Base-by-base conservation (phyloP, 1,140 invertebrate species). In the Panagrolaimus sp. region DNA sequence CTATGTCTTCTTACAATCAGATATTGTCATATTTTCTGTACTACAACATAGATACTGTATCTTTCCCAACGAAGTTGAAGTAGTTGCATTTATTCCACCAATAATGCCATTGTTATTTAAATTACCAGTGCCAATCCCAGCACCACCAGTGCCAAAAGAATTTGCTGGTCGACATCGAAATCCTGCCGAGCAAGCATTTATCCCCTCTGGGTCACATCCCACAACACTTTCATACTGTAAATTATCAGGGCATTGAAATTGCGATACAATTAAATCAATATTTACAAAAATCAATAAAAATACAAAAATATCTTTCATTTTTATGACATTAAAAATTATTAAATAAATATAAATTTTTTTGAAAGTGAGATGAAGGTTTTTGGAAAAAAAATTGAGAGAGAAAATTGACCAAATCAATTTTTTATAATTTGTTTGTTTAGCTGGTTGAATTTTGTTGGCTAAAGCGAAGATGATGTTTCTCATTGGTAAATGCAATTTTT, bases 41-140 rank as follows among this genome's bases (percentile, higher is more conserved):
- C 52, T 58, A 58, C 52, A 58, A 58, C 52, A 58, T 26, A 58
- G 12, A 21, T 58, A 28, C 52, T 21, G 28, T 28, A 28, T 58
- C n/a, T 26, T 12, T 26, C 21, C 52, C 17, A 58, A 28, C 17
- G 52, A 58, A 21, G 17, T n/a, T 28, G 52, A 26, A 24, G n/a
- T 0, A n/a, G 14, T 28, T 21, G 8, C 8, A 26, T n/a, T 12
- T 12, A 28, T 58, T 58, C 21, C 47, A 48, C 21, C 21, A 10
- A 48, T n/a, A 48, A 24, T 52, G 1, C 28, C 52, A 58, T 58
- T n/a, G n/a, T n/a, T n/a, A n/a, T n/a, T n/a, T n/a, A n/a, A 38
- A 2, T 38, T 38, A 7, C 2, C 32, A 38, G 2, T 4, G 32
- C 2, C 32, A 38, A n/a, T 38, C 2, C 2, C 32, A 38, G 2